A percentile compares a stretch with the other conserved stretches of the same genome.
Conservation (phyloP, 37 sponge, comb jelly and placozoan genomes). For the Spongilla lacustris region DNA sequence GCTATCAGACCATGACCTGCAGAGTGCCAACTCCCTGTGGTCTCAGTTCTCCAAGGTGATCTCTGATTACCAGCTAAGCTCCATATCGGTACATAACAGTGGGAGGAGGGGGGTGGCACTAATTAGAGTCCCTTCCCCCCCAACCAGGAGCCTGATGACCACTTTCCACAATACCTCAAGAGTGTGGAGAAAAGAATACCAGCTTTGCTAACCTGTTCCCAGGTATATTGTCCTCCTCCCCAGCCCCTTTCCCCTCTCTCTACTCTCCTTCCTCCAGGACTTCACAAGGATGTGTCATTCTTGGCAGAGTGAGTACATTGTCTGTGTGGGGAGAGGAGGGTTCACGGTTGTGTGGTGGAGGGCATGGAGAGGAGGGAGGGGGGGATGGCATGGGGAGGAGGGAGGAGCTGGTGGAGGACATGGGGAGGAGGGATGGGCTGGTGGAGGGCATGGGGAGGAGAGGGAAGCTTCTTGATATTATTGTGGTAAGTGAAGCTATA, state of each 20-base stretch:
- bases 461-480: no score
- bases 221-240: slow-evolving; percentile 14
- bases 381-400: neutral
- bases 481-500: no score
- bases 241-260: no score
- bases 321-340: neutral
- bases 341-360: neutral
- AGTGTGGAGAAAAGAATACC: slow-evolving; percentile 15
- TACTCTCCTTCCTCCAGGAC: no score
- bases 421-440: neutral
- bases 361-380: no score
- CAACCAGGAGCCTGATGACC: slow-evolving; percentile 56
- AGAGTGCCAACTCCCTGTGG: slow-evolving; percentile 32
- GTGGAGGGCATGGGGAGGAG: no score
- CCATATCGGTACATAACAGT: neutral
- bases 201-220: slow-evolving; percentile 4
- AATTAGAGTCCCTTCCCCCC: neutral
- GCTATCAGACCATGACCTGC: slow-evolving; percentile 10
- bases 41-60: slow-evolving; percentile 15
- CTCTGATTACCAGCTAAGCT: slow-evolving; percentile 18
- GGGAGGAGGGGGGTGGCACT: neutral
- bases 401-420: neutral
- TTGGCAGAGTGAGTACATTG: slow-evolving; percentile 35
- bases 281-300: slow-evolving; percentile 14
- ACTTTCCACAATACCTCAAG: slow-evolving; percentile 20